phyloP scores from a whole-genome alignment of 2,888 invertebrate genomes.

The Ashinkailepas kermadecensis region DNA sequence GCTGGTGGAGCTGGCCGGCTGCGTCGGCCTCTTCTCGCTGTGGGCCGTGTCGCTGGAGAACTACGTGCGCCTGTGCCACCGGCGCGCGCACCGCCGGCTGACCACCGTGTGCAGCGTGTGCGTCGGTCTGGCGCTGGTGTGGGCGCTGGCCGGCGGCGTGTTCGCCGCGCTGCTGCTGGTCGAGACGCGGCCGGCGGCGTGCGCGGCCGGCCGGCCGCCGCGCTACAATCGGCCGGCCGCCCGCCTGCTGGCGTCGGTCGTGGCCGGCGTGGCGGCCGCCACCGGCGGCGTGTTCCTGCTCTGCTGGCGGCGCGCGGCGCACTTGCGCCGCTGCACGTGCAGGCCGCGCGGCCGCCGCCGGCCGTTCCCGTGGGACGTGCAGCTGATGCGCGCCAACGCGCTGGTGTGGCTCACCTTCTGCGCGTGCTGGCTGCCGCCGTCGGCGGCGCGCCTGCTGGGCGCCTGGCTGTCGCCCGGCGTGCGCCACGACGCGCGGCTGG shows the following conservation, averaged over 20 bases:
- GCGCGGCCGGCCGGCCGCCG: too few species aligned
- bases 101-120: background rate
- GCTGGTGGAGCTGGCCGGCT: background rate
- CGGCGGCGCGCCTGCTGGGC: background rate
- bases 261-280: background rate
- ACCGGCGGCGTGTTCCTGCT: background rate
- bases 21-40: constrained; percentile 8
- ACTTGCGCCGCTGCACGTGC: constrained; percentile 20
- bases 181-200: background rate
- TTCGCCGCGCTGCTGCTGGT: background rate
- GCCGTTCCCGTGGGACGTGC: background rate
- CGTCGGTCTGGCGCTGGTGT: background rate
- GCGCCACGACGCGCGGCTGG: background rate
- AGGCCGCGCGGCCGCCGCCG: background rate
- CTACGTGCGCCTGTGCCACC: constrained; percentile 9
- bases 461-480: background rate
- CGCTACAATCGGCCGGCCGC: background rate
- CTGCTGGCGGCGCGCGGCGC: background rate
- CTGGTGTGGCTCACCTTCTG: constrained; percentile 4
- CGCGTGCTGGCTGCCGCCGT: background rate
- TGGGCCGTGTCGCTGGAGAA: constrained; percentile 3
- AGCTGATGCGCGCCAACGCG: background rate
- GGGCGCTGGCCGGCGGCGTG: background rate
- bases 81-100: background rate
- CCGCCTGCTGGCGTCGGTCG: background rate